These are phyloP conservation scores for Electrophaes corylata DNA, from an alignment of 2,888 invertebrate genomes.

Conservation along the genomic window DNA sequence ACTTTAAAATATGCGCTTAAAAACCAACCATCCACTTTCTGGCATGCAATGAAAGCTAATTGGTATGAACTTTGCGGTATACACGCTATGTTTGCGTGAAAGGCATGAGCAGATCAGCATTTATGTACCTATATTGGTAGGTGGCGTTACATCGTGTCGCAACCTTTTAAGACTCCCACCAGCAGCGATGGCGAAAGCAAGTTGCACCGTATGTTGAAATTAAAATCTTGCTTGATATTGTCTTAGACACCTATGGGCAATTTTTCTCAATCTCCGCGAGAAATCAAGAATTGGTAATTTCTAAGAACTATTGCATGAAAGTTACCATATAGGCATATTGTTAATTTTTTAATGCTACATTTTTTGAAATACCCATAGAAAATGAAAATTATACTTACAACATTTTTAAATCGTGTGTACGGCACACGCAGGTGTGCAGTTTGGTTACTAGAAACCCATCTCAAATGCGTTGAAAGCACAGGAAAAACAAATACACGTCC, in stretches of 20 bases:
- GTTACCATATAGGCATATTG: constrained; percentile 26
- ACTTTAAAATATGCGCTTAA: constrained; percentile 5
- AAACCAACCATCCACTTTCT: neutral
- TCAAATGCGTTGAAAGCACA: constrained; percentile 83
- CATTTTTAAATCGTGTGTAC: constrained; percentile 85
- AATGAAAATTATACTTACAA: constrained; percentile 83
- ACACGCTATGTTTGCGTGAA: constrained; percentile 32
- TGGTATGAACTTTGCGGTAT: constrained; percentile 29
- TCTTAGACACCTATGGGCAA: neutral
- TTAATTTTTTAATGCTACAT: constrained; percentile 3
- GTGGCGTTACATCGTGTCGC: constrained; percentile 31
- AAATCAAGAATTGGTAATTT: constrained; percentile 10
- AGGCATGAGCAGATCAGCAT: constrained; percentile 28
- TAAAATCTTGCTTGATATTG: neutral
- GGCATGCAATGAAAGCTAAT: no score
- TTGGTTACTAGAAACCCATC: constrained; percentile 90
- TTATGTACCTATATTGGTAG: constrained; percentile 7
- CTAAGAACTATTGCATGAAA: constrained; percentile 23
- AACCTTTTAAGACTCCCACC: constrained; percentile 40
- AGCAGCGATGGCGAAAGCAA: constrained; percentile 32
- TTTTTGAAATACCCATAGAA: neutral
- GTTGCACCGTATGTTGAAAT: constrained; percentile 1
- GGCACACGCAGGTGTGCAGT: constrained; percentile 91
- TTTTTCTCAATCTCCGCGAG: neutral
- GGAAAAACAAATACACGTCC: constrained; percentile 76